Evolutionary conservation across 2,888 invertebrate species (phyloP).

Genomic region (Campoletis raptor): DNA sequence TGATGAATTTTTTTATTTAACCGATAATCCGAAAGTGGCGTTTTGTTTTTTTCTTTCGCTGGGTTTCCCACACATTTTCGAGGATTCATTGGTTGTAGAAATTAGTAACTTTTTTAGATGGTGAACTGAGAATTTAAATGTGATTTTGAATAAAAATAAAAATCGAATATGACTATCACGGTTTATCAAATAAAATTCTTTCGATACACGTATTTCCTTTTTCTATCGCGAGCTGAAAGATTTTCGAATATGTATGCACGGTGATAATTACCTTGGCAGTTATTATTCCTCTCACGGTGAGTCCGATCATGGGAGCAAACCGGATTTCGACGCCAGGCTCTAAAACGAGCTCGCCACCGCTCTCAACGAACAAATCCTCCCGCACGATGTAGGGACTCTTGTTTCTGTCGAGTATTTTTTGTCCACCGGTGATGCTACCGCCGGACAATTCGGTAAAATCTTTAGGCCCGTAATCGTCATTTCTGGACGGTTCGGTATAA

Average conservation of each 20-base stretch:
- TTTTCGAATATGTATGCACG: conserved; percentile 1
- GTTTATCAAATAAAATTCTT: neutral
- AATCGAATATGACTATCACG: neutral
- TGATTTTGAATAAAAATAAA: neutral
- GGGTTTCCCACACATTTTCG: no score
- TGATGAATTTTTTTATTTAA: no score
- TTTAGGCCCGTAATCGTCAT: conserved; percentile 69
- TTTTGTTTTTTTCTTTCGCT: no score
- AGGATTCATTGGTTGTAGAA: no score
- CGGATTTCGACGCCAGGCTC: conserved; percentile 96
- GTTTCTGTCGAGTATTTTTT: conserved; percentile 86
- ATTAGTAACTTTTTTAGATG: neutral
- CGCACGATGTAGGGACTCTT: conserved; percentile 92
- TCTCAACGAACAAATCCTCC: conserved; percentile 92
- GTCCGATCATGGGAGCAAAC: conserved; percentile 96
- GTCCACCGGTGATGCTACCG: conserved; percentile 88
- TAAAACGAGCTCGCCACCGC: conserved; percentile 92
- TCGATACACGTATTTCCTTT: neutral
- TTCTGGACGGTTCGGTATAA: conserved; percentile 81
- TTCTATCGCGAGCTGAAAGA: neutral
- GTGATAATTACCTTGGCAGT: conserved; percentile 92
- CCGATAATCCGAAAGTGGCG: no score
- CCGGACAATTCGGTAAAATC: conserved; percentile 87
- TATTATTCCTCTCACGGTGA: conserved; percentile 96
- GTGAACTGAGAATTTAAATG: neutral